These are phyloP conservation scores for Eleginops maclovinus DNA, from an alignment of 2,113 vertebrate species.

Conservation along the genomic window DNA sequence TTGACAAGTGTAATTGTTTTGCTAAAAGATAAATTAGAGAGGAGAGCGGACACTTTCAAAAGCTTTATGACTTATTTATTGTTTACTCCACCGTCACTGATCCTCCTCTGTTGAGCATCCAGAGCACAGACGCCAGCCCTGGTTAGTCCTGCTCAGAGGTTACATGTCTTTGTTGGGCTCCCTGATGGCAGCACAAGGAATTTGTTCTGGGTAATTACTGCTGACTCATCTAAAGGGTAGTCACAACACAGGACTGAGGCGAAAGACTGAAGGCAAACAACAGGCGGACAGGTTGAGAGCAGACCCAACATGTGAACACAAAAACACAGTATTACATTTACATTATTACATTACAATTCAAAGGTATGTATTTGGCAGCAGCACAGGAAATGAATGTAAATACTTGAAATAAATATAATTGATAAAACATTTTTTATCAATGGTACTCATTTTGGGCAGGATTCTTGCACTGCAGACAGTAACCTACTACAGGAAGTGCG, in stretches of 20 bases:
- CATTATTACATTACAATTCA: background rate
- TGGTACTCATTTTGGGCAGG: background rate
- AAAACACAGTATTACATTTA: background rate
- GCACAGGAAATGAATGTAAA: background rate
- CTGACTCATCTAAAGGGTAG: slow-evolving; percentile 17
- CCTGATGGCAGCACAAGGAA: background rate
- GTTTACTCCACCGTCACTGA: background rate
- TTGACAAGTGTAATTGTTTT: background rate
- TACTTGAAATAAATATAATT: background rate
- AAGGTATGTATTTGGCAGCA: background rate
- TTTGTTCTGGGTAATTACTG: slow-evolving; percentile 22
- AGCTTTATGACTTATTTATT: background rate
- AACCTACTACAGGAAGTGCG: background rate
- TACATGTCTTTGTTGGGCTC: background rate
- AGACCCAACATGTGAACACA: slow-evolving; percentile 7
- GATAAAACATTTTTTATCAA: too few relatives aligned
- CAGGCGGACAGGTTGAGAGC: background rate
- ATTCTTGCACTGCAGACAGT: background rate
- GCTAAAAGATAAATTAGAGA: background rate
- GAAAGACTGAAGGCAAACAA: background rate
- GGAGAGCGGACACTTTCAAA: background rate
- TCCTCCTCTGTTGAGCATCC: background rate
- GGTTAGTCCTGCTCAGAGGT: background rate
- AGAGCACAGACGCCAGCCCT: background rate
- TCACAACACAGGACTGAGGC: slow-evolving; percentile 23